Evolutionary conservation across 2,888 invertebrate species (phyloP), one percentile per base, ranked within the genome.

Genomic region (Lasioglossum figueresi): DNA sequence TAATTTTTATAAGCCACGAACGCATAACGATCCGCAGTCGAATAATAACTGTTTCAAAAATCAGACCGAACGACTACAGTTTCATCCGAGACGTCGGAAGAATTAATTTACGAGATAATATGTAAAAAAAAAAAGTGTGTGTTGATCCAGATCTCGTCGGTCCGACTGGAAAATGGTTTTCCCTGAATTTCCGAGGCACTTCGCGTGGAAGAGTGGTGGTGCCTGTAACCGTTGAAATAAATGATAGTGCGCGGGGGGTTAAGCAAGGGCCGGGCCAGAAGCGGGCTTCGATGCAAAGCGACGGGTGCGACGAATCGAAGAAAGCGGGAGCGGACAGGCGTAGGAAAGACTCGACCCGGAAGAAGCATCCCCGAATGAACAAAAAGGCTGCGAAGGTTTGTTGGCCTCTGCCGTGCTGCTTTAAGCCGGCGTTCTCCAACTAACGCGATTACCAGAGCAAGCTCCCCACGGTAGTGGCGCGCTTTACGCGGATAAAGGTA

Each of bases 381-480:
- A 70, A 40, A 23, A 27, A 31, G 31, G 16, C 8, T 23, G 52
- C 37, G 71, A 48, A 48, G 48, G 48, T 72, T 66, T 48, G 16
- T 27, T n/a, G 31, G 63, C 72, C 45, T 16, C 59, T 16, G 59
- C 27, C 40, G 10, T 52, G 40, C 8, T 14, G 52, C 75, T n/a
- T 80, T 74, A 27, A 80, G 68, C 68, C 68, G 16, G 43, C 52
- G 68, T 75, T 63, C 31, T 79, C 52, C 23, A 79, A 79, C 72
- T 79, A 79, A 79, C 79, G 79, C 73, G 79, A 73, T 79, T 73
- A 79, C 63, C 63, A 14, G 37, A n/a, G 40, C 59, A 14, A 63
- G 5, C 27, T 73, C 27, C 48, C 73, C 59, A 10, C 72, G 72
- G 72, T n/a, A 45, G 59, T 59, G 10, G 73, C 63, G 37, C 63